Evolutionary conservation across 2,888 invertebrate genomes (phyloP), one percentile per base, ranked within the genome.

Genomic region (Noctua comes): DNA sequence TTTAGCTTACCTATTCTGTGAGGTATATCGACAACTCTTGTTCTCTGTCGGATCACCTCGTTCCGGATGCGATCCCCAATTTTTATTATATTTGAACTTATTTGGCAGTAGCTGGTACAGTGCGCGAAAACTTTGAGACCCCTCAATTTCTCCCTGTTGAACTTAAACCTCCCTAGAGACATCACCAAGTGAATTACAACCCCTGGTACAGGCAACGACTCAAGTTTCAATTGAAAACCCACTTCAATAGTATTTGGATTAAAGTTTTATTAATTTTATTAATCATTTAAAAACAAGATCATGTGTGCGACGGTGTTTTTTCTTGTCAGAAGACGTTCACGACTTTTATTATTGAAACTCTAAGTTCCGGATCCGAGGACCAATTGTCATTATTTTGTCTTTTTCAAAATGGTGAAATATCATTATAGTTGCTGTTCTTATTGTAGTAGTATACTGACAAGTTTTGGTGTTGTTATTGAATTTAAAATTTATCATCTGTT

Each of bases 131-230:
- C 27, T 66, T 62, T 18, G 5, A 71, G 18, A 64, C 48, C 81
- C 57, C 36, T 51, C 46, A 18, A 7, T 31, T 1, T 46, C 13
- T 24, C 74, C 51, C 51, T 64, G 36, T n/a, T 59, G 36, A 68
- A 71, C 21, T 73, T n/a, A 13, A 68, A 36, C 16, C 46, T 83
- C 85, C 64, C 74, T 43, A 71, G 85, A 54, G 85, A 68, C 18
- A 24, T 6, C 0, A 46, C 31, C 16, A 21, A 64, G 62, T 51
- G 40, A 68, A 54, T 27, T 71, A 27, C 36, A 40, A 4, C 46
- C 85, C 36, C 21, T 31, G 2, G 3, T 16, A 27, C 40, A 13
- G 48, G n/a, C 36, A 59, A 54, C 13, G n/a, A 16, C 27, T 66
- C 31, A 31, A 46, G 31, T 70, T 85, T 59, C 80, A 80, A 82